These are phyloP conservation scores for Taphrorychus bicolor DNA, from an alignment of 2,888 invertebrate species.

Conservation along the genomic window DNA sequence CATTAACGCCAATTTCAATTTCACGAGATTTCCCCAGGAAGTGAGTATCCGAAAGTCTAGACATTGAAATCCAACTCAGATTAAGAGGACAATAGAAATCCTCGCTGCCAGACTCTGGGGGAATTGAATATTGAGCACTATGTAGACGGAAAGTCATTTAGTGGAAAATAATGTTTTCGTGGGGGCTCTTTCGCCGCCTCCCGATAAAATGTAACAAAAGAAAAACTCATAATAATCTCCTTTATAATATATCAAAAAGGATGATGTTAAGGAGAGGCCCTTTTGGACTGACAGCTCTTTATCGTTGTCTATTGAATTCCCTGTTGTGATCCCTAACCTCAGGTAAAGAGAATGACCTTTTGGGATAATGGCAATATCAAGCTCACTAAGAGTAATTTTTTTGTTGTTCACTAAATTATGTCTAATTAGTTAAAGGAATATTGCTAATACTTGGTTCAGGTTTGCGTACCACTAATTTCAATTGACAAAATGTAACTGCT, in stretches of 20 bases:
- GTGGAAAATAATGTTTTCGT: slow-evolving; percentile 17
- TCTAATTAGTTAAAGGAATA: too few relatives aligned
- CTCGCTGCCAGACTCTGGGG: background rate
- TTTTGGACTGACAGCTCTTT: background rate
- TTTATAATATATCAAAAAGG: slow-evolving; percentile 10
- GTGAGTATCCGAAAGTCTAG: slow-evolving; percentile 4
- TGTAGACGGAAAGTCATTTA: slow-evolving; percentile 17
- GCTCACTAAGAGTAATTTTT: too few relatives aligned
- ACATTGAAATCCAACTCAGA: slow-evolving; percentile 9
- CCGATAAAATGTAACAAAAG: slow-evolving; percentile 8
- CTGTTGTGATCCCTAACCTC: too few relatives aligned
- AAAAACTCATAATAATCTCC: slow-evolving; percentile 9
- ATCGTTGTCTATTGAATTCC: too few relatives aligned
- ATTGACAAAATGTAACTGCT: too few relatives aligned
- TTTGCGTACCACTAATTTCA: too few relatives aligned
- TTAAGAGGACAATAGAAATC: slow-evolving; percentile 13
- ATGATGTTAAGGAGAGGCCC: background rate
- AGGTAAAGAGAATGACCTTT: too few relatives aligned
- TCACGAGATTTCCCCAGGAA: background rate
- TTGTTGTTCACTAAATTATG: too few relatives aligned
- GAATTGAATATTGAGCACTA: slow-evolving; percentile 13
- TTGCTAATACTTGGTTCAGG: too few relatives aligned
- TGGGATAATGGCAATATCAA: too few relatives aligned
- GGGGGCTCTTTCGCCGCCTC: background rate
- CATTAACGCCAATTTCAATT: background rate